Conservation (phyloP, 2,113 vertebrate genomes). For the Malaclemys terrapin region DNA sequence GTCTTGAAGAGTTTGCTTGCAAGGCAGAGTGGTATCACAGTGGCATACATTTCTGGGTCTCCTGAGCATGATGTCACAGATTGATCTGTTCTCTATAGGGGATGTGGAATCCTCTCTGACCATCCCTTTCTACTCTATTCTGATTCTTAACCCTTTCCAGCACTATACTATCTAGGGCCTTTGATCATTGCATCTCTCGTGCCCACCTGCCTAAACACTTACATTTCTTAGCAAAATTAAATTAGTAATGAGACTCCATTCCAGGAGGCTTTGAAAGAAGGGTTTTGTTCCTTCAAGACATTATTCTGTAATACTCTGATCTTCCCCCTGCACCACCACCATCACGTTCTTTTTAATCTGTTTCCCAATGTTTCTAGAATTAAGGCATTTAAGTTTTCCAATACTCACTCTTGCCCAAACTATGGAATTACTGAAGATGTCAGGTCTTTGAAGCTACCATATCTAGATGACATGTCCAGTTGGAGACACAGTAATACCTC, state of each 20-base stretch:
- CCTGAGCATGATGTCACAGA: too few species aligned
- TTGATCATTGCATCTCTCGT: background rate
- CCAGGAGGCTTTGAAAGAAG: background rate
- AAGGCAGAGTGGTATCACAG: too few species aligned
- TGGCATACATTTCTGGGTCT: too few species aligned
- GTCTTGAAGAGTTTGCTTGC: too few species aligned
- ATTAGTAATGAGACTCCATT: background rate
- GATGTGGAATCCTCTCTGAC: background rate
- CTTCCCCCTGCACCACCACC: background rate
- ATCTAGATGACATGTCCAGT: background rate
- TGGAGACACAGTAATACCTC: too few species aligned
- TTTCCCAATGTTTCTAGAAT: background rate
- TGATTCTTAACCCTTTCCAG: background rate
- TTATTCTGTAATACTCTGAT: background rate
- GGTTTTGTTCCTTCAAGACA: background rate
- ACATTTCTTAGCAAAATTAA: background rate
- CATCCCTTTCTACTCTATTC: accelerated
- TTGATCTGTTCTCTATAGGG: background rate
- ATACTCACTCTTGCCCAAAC: background rate
- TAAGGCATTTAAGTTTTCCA: background rate
- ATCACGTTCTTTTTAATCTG: background rate
- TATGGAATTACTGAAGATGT: background rate
- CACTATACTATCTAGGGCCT: background rate
- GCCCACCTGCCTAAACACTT: background rate
- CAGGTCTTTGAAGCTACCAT: background rate